Base-by-base conservation (phyloP, 2,888 invertebrate species). In the Drosophila yooni region DNA sequence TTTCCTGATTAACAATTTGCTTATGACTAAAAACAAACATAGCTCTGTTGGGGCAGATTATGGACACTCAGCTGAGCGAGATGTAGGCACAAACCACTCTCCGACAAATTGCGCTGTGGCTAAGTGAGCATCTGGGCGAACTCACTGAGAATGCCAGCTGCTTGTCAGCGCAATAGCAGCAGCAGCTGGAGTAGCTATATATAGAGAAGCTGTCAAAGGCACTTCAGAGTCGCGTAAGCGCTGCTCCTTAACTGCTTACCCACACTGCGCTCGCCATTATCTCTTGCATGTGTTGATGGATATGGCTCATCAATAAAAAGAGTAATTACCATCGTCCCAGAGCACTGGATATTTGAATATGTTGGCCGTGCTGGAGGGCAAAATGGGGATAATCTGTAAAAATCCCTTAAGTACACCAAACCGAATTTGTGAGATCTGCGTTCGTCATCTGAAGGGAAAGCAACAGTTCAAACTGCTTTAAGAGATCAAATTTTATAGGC, bases 211-310 rank as follows among this genome's bases (percentile, higher is more conserved):
- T 74, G 43, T 33, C 11, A 33, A 13, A 33, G 33, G 33, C 11
- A 13, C 11, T 33, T 11, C 33, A 33, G 11, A 33, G 31, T 48
- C 38, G 21, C 63, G 59, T 25, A 64, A 40, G 25, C 25, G 29
- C 4, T 50, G 38, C 13, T 0, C 1, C 2, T 27, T 21, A 8
- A 29, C 5, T 2, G 27, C 48, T 0, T 79, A 10, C 3, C 43
- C 56, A 3, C 21, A 5, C 2, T 79, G 83, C 21, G 15, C 27
- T 0, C 15, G 48, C 8, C 13, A 43, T 10, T 79, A 82, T 21
- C 25, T 1, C 0, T 48, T n/a, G n/a, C n/a, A 38, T 38, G 38
- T 18, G 38, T 8, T 18, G 38, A 18, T 38, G 18, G 38, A 18
- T 38, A 18, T 38, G 8, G 3, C 3, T 8, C 18, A 38, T 38